Evolutionary conservation across 2,797 vertebrate genomes (phyloP), one percentile per base, ranked within the genome.

Genomic region (Antrozous pallidus): DNA sequence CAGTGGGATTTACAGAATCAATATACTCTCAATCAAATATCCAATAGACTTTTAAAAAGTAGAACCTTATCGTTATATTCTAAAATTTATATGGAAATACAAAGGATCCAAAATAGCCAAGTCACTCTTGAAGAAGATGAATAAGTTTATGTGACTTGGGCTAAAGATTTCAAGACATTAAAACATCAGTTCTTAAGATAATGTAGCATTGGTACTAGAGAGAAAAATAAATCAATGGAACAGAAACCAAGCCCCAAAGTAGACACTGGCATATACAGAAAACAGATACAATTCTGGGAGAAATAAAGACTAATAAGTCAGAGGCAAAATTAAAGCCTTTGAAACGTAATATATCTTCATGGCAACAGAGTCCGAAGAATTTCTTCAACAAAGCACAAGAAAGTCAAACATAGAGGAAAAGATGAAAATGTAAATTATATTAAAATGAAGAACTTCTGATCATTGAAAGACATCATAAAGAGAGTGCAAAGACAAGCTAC

Each of bases 251-350:
- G 24, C 16, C 36, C 36, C 42, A 6, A 45, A 74, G 63, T 67
- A 61, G 31, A 74, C 33, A 47, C 17, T 65, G 45, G 10, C 5
- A 28, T 84, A 47, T 80, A 69, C 49, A 89, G 40, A 51, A 79
- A 73, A 42, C 36, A 67, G 47, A 67, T 69, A 61, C 61, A 63
- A 47, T 89, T 89, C 12, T 82, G n/a, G 45, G 38, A 71, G 11
- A 92, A 75, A 90, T 69, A 75, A 92, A 94, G 67, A 81, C 28
- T 47, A 75, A 89, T 88, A 82, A 79, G 26, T 87, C 47, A 77
- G 33, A 79, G 5, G 38, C 24, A 81, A 69, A 81, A 56, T 70
- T 70, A 83, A 90, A 77, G 38, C 9, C 54, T 65, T 82, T 88
- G 24, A 78, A 58, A 88, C 26, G 77, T 42, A 84, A 94, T 38